Evolutionary conservation across 2,113 vertebrate genomes (phyloP).

Genomic region (Hipposideros armiger): DNA sequence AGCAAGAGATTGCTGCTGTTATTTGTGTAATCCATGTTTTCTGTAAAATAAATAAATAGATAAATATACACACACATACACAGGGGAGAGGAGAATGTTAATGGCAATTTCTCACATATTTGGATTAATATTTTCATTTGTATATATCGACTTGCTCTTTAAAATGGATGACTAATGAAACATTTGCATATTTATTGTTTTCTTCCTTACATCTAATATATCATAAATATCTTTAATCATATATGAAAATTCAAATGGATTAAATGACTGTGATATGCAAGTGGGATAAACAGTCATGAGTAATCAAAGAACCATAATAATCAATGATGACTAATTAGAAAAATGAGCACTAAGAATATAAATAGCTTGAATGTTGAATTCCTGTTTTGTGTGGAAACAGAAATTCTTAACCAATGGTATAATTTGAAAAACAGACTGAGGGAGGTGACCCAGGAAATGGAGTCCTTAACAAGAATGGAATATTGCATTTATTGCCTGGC

Average conservation of each 20-base stretch:
- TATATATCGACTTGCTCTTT: constrained; percentile 42
- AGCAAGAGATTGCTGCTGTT: constrained; percentile 87
- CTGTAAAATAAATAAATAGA: constrained; percentile 81
- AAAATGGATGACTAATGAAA: constrained; percentile 44
- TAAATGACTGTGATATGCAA: constrained; percentile 2
- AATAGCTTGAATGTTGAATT: not conserved
- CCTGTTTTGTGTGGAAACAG: not conserved
- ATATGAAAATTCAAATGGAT: not conserved
- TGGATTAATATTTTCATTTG: constrained; percentile 29
- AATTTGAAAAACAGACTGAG: constrained; percentile 37
- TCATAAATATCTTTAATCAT: constrained; percentile 7
- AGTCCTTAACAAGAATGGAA: constrained; percentile 36
- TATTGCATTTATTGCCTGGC: constrained; percentile 38
- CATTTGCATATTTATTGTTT: constrained; percentile 43
- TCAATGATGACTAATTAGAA: constrained; percentile 51
- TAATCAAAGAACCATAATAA: constrained; percentile 26
- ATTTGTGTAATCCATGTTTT: constrained; percentile 93
- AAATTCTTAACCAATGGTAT: not conserved
- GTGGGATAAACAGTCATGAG: constrained; percentile 23
- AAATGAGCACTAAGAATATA: constrained; percentile 1
- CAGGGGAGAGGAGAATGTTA: not conserved
- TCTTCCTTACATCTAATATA: constrained; percentile 18
- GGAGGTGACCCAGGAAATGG: not conserved
- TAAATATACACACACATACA: not conserved
- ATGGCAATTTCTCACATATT: not conserved